A percentile compares a stretch with the other conserved stretches of the same genome.
Evolutionary conservation across 2,888 invertebrate species (phyloP).

Genomic region (Papilio elwesi): DNA sequence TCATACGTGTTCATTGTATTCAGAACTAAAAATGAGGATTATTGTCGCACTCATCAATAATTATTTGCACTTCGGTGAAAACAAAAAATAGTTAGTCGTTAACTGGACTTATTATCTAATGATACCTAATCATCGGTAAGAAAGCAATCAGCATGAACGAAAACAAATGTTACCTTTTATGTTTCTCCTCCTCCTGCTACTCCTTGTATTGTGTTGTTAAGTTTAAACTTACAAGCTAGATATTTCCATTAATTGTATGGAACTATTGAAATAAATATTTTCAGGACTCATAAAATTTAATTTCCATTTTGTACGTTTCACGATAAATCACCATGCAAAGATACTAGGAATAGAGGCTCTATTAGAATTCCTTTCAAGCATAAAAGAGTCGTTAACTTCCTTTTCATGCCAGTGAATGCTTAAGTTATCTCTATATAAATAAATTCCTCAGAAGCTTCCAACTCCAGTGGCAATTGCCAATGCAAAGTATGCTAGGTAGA

Average conservation of each 20-base stretch:
- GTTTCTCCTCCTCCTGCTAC: no score
- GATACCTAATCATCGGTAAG: not conserved
- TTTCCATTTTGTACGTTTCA: not conserved
- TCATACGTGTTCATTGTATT: not conserved
- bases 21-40: no score
- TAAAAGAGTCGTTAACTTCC: constrained; percentile 27
- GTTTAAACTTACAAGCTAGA: not conserved
- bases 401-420: constrained; percentile 19
- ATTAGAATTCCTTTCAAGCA: constrained; percentile 26
- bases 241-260: not conserved
- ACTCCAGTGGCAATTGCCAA: constrained; percentile 29
- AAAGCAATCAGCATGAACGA: not conserved
- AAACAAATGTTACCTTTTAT: no score
- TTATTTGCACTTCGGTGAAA: not conserved
- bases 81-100: not conserved
- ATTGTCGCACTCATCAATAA: not conserved
- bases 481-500: constrained; percentile 38
- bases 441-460: constrained; percentile 30
- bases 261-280: not conserved
- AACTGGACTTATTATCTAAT: not conserved
- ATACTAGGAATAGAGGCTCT: constrained; percentile 8
- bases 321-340: not conserved
- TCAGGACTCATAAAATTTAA: not conserved
- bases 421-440: constrained; percentile 36
- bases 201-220: not conserved